A percentile compares a stretch with the other conserved stretches of the same genome.
These are phyloP conservation scores for Chascanopsetta lugubris DNA, from an alignment of 2,113 vertebrate species.

Conservation along the genomic window DNA sequence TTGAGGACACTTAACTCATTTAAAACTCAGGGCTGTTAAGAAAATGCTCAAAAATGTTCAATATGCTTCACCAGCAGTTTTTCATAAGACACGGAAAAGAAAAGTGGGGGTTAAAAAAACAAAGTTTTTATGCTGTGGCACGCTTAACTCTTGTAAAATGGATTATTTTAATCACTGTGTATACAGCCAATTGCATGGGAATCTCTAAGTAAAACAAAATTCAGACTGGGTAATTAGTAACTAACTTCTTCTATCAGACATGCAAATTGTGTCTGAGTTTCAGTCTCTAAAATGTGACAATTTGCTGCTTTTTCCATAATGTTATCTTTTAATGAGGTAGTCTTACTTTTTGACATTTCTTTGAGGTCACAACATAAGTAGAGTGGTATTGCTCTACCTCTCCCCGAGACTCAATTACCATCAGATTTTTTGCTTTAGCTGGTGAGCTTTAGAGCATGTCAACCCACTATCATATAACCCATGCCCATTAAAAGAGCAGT, in stretches of 20 bases:
- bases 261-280: neutral
- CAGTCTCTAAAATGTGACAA: neutral
- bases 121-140: neutral
- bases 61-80: neutral
- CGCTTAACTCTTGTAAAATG: neutral
- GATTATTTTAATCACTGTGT: neutral
- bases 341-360: neutral
- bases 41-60: neutral
- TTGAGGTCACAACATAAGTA: neutral
- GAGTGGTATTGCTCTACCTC: neutral
- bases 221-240: neutral
- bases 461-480: neutral
- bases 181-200: neutral
- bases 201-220: neutral
- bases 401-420: neutral
- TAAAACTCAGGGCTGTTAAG: neutral
- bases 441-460: neutral
- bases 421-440: neutral
- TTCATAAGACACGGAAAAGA: constrained; percentile 8
- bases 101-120: neutral
- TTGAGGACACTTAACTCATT: no score
- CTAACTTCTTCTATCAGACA: neutral
- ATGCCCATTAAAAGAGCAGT: neutral
- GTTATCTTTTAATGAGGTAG: neutral
- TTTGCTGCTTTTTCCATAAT: neutral